A percentile compares a stretch with the other conserved stretches of the same genome.
Conservation (phyloP, 2,888 invertebrate species). For the Apomyelois bistriatella region DNA sequence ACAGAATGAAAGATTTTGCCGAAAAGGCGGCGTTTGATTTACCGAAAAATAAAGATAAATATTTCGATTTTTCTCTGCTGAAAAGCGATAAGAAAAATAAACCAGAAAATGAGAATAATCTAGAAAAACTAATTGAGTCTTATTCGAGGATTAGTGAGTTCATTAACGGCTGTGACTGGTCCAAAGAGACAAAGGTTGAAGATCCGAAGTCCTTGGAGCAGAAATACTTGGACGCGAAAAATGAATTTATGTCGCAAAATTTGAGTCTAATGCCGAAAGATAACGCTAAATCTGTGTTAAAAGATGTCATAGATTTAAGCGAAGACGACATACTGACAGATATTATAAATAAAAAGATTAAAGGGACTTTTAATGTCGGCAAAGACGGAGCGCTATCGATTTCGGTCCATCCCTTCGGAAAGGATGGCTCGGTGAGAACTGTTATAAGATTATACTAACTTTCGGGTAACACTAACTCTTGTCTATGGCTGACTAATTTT, state of each 20-base stretch:
- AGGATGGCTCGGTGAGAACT: conserved; percentile 32
- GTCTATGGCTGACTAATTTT: conserved; percentile 16
- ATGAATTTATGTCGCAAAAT: conserved; percentile 72
- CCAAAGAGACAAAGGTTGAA: conserved; percentile 53
- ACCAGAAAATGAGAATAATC: conserved; percentile 56
- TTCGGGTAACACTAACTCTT: conserved; percentile 22
- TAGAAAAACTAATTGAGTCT: conserved; percentile 64
- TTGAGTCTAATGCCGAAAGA: conserved; percentile 68
- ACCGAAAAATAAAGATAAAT: conserved; percentile 60
- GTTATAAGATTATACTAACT: conserved; percentile 21
- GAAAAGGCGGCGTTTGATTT: conserved; percentile 72
- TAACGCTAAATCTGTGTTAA: conserved; percentile 48
- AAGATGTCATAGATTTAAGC: conserved; percentile 66
- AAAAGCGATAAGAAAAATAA: conserved; percentile 44
- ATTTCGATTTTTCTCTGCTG: conserved; percentile 49
- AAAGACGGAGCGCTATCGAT: conserved; percentile 71
- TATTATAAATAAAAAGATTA: conserved; percentile 58
- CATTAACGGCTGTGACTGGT: conserved; percentile 75
- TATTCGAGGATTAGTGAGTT: conserved; percentile 74
- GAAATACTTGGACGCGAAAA: conserved; percentile 72
- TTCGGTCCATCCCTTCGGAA: conserved; percentile 57
- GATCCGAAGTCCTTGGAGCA: conserved; percentile 63
- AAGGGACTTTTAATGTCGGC: conserved; percentile 62
- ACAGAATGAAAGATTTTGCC: conserved; percentile 76
- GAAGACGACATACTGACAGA: conserved; percentile 57